These are phyloP conservation scores for Apeltes quadracus DNA, from an alignment of 2,113 vertebrate genomes.

Conservation along the genomic window DNA sequence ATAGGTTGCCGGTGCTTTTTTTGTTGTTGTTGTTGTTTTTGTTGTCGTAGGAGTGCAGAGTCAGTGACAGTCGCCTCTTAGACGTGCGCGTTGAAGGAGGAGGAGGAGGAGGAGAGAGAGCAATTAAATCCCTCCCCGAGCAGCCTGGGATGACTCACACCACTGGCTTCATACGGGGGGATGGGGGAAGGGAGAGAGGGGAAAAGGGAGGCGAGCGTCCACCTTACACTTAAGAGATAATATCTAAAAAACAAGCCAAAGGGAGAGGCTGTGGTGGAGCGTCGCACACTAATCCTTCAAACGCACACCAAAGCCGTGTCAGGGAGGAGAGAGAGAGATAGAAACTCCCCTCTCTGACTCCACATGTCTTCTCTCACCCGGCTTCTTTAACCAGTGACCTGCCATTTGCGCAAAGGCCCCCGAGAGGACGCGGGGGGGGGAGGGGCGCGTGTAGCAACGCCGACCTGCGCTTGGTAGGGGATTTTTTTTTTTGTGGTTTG, in stretches of 20 bases:
- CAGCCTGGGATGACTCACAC: slow-evolving; percentile 73
- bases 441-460: slow-evolving; percentile 40
- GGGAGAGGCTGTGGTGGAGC: slow-evolving; percentile 50
- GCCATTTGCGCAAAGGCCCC: slow-evolving; percentile 17
- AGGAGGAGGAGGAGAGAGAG: slow-evolving; percentile 51
- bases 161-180: slow-evolving; percentile 57
- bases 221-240: slow-evolving; percentile 68
- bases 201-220: slow-evolving; percentile 13
- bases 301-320: slow-evolving; percentile 53
- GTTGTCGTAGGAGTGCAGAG: slow-evolving; percentile 18
- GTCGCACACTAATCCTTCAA: slow-evolving; percentile 63
- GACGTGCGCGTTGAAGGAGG: slow-evolving; percentile 47
- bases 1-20: slow-evolving; percentile 35
- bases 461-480: slow-evolving; percentile 36
- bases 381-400: slow-evolving; percentile 50
- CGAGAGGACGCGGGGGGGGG: slow-evolving; percentile 36
- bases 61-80: slow-evolving; percentile 54
- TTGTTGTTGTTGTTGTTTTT: background rate
- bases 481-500: slow-evolving; percentile 14
- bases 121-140: slow-evolving; percentile 72
- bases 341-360: slow-evolving; percentile 42
- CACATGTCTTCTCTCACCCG: slow-evolving; percentile 26
- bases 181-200: slow-evolving; percentile 30
- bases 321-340: slow-evolving; percentile 44
- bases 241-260: slow-evolving; percentile 66